Base-by-base conservation (phyloP, 2,888 invertebrate genomes). In the Oxycera nigricornis region DNA sequence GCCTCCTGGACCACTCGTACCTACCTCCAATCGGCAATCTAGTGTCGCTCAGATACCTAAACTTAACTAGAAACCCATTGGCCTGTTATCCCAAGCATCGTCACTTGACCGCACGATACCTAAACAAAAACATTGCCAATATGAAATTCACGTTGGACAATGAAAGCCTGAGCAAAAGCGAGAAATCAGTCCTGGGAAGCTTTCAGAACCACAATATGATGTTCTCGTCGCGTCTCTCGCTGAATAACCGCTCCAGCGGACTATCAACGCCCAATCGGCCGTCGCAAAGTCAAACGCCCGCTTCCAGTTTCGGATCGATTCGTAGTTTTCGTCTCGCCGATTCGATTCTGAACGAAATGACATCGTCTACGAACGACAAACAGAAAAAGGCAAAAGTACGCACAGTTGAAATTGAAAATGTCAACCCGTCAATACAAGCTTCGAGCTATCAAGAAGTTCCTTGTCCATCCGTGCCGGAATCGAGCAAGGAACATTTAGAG, bases 21-120 rank as follows among this genome's bases (percentile, higher is more conserved):
- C 82, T 91, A 11, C 82, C 87, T 79, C 87, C 89, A 6, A 79
- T 91, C 11, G 86, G 88, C 62, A 86, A 87, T 59, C 84, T 91
- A 77, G 82, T 87, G 1, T 85, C 87, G 0, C 83, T 91, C 3
- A 83, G 87, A 61, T 87, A 86, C 81, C 79, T 91, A 11, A 88
- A 87, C 78, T 83, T 91, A 14, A 85, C 86, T 77, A 89, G 89
- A 3, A 91, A 91, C 85, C 91, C 91, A 0, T 79, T 91, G 20
- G 86, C 87, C 72, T 90, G 87, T 81, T 89, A 90, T 82, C 87
- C 88, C 0, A 87, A 88, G 52, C 90, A 91, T 81, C 86, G 91
- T 41, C 79, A 84, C 73, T 82, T 86, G 1, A 86, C 88, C 0
- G 86, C 88, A 1, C 86, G 87, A 78, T 88, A 88, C 82, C 82